Conservation (phyloP, 2,888 invertebrate species). For the Apotomis capreana region DNA sequence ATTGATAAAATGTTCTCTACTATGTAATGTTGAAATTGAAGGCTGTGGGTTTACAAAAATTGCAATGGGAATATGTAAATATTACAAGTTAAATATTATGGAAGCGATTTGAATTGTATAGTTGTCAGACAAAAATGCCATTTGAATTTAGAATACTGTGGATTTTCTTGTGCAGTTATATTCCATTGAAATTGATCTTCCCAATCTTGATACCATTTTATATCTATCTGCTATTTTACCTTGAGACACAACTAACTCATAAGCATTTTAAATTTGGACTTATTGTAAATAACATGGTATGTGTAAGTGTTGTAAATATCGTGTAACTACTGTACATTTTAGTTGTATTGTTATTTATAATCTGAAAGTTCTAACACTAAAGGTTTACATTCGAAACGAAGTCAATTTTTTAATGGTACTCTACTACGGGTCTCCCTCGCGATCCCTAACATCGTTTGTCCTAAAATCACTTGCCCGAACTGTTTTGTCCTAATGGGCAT, state of each 20-base stretch:
- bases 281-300: slow-evolving; percentile 12
- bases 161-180: background rate
- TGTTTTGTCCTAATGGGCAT: no score
- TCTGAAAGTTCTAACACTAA: background rate
- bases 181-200: no score
- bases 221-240: slow-evolving; percentile 2
- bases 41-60: slow-evolving; percentile 13
- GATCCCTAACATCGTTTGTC: no score
- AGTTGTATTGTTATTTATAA: background rate
- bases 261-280: slow-evolving; percentile 29
- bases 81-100: no score
- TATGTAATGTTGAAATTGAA: slow-evolving; percentile 10
- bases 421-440: no score
- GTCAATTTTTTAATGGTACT: background rate
- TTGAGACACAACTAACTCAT: background rate
- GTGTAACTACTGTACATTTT: slow-evolving; percentile 22
- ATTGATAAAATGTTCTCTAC: background rate
- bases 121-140: background rate
- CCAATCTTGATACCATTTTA: background rate
- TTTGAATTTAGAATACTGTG: background rate
- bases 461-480: no score
- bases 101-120: no score
- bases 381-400: background rate
- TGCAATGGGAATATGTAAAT: background rate
- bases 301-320: slow-evolving; percentile 25